A percentile compares a stretch with the other conserved stretches of the same genome.
phyloP scores from a whole-genome alignment of 2,888 invertebrate species.

The Standfussiana lucernea region DNA sequence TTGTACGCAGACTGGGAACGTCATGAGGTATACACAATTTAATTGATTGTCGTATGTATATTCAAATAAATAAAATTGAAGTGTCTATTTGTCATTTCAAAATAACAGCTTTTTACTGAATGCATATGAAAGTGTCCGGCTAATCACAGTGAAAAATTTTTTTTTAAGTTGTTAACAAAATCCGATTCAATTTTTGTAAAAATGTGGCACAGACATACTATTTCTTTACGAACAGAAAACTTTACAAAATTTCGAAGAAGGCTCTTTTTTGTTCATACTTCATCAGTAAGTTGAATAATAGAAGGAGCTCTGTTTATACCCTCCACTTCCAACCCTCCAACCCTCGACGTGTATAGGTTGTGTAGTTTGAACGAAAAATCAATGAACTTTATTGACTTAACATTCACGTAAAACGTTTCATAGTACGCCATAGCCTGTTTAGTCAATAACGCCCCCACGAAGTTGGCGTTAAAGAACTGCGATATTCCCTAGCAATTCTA shows the following conservation, averaged over 20 bases:
- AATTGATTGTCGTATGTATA: no score
- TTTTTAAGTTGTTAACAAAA: no score
- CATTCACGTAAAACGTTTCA: background rate
- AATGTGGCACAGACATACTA: no score
- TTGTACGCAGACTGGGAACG: no score
- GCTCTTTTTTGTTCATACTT: background rate
- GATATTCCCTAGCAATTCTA: background rate
- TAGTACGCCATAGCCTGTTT: background rate
- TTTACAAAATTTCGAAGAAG: no score
- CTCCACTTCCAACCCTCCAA: background rate
- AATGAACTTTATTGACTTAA: slow-evolving; percentile 13
- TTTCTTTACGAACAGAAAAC: no score
- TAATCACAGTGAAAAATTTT: no score
- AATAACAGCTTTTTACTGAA: background rate
- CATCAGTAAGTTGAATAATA: background rate
- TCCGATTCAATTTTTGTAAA: no score
- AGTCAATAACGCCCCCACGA: background rate
- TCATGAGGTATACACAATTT: no score
- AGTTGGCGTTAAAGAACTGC: background rate
- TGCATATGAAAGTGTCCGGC: no score
- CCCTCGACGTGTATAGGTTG: background rate
- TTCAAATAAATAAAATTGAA: background rate
- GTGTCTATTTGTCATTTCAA: background rate
- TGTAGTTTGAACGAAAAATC: background rate
- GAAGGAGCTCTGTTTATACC: background rate